phyloP scores from a whole-genome alignment of 2,113 vertebrate genomes.

The Phrynosoma blainvillii region DNA sequence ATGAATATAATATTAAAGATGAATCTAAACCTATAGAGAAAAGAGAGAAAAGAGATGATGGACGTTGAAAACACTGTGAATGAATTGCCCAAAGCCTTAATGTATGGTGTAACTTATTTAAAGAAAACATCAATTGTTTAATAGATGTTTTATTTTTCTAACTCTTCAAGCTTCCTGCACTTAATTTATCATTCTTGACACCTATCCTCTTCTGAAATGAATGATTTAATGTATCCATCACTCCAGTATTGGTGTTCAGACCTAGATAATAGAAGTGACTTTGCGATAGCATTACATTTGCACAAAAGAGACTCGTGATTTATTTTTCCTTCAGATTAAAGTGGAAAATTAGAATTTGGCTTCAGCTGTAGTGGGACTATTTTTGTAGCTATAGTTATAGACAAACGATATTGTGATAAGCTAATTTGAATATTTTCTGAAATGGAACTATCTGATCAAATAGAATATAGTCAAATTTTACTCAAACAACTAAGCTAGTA shows the following conservation, averaged over 20 bases:
- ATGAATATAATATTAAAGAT: conserved; percentile 88
- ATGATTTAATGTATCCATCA: conserved; percentile 40
- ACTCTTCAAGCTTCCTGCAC: conserved; percentile 5
- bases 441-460: conserved; percentile 32
- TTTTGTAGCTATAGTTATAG: conserved; percentile 74
- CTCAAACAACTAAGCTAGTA: conserved; percentile 39
- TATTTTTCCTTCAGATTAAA: conserved; percentile 38
- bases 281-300: background rate
- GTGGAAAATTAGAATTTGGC: conserved; percentile 28
- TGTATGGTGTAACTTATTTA: conserved; percentile 41
- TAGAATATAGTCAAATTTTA: conserved; percentile 40
- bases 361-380: conserved; percentile 60
- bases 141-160: conserved; percentile 56
- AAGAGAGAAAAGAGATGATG: conserved; percentile 63
- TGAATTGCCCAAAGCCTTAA: conserved; percentile 66
- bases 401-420: conserved; percentile 39
- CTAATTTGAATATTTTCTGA: conserved; percentile 48
- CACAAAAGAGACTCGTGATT: background rate
- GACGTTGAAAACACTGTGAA: conserved; percentile 50
- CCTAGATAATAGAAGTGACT: conserved; percentile 30
- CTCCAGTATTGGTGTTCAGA: conserved; percentile 41
- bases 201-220: conserved; percentile 21
- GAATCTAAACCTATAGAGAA: conserved; percentile 30
- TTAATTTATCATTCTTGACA: conserved; percentile 26
- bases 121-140: conserved; percentile 48